Conservation (phyloP, 1,140 invertebrate genomes). For the Saccostrea echinata region DNA sequence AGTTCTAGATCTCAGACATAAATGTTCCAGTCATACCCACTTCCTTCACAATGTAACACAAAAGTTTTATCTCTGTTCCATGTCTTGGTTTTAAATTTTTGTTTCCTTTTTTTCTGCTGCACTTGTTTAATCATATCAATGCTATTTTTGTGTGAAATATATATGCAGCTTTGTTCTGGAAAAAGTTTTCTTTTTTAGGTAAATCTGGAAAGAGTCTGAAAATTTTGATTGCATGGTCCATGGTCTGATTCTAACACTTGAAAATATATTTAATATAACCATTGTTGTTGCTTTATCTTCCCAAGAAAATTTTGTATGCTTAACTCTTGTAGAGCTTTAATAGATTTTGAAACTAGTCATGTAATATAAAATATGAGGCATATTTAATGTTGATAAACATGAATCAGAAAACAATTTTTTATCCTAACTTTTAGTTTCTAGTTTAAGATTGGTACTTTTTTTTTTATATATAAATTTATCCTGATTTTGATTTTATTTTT, state of each 20-base stretch:
- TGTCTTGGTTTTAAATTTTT: slow-evolving; percentile 2
- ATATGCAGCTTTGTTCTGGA: slow-evolving; percentile 6
- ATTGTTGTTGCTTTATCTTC: background rate
- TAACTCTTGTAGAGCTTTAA: background rate
- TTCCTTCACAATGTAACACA: background rate
- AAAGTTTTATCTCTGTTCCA: background rate
- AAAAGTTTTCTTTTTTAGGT: background rate
- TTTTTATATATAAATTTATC: background rate
- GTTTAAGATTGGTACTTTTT: background rate
- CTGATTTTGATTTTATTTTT: background rate
- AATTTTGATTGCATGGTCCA: slow-evolving; percentile 24
- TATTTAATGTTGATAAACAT: background rate
- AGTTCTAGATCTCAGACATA: slow-evolving; percentile 27
- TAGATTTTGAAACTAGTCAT: background rate
- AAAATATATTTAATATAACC: background rate
- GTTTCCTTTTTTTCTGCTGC: slow-evolving; percentile 3
- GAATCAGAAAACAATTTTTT: background rate
- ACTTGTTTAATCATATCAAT: background rate
- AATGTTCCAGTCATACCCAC: background rate
- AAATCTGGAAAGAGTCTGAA: background rate
- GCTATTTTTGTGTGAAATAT: slow-evolving; percentile 11
- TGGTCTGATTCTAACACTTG: background rate
- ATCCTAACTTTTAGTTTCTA: background rate
- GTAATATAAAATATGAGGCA: background rate
- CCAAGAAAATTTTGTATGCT: background rate